Base-by-base conservation (phyloP, 2,797 vertebrate genomes). In the Taenioides sp. region DNA sequence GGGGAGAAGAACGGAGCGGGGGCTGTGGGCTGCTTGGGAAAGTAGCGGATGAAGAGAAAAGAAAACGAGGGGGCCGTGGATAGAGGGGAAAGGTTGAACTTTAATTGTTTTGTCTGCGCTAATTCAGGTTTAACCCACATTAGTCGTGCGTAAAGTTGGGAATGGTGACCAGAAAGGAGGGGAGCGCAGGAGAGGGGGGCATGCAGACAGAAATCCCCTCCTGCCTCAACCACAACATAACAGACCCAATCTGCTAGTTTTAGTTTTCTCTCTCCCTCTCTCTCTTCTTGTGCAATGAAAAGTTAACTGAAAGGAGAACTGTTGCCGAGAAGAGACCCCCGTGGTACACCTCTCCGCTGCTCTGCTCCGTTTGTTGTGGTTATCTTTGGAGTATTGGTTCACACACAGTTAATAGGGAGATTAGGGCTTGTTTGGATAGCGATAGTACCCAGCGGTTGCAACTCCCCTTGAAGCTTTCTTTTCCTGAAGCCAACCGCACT, bases 31-130 rank as follows among this genome's bases (percentile, higher is more conserved):
- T 28, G 73, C 76, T 74, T 84, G 89, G 87, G 84, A 89, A 91
- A 92, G 87, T 88, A 82, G 85, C 69, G 89, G 87, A 89, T 86
- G 86, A 87, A 86, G 75, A 80, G 72, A 59, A 43, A 20, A 16
- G 60, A 57, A 2, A 69, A 23, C 57, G 65, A 75, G 25, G 37
- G 60, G 72, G 60, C 37, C 20, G 60, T 61, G 66, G 55, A 12
- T 50, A 28, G 79, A 72, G 65, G 69, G 16, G 27, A 59, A 17
- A 1, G 65, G 81, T 64, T 55, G 63, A 78, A 82, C 72, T 82
- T 77, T 75, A 66, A 79, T 87, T 79, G 76, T 84, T 82, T 83
- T 69, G 10, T 50, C 22, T 73, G 47, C 11, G 55, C 75, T 75
- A 77, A 84, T 79, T 66, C 71, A 79, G 28, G 71, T 79, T 76